Percentiles rank a stretch among this genome's conserved stretches.
Evolutionary conservation across 1,140 invertebrate genomes (phyloP).

Genomic region (Drosophila simulans): DNA sequence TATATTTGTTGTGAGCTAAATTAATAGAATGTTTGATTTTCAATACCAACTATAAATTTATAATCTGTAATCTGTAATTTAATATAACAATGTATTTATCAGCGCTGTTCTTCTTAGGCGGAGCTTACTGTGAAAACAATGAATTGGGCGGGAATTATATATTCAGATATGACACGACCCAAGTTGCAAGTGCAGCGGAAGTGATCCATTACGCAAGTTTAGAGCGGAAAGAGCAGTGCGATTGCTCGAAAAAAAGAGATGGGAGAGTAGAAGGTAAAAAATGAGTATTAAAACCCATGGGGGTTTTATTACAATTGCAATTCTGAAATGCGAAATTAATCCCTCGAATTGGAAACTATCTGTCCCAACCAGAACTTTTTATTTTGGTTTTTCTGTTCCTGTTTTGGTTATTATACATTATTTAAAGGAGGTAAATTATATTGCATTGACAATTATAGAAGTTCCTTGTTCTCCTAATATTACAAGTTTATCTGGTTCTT

Average conservation of each 20-base stretch:
- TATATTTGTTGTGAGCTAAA: neutral
- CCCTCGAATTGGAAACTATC: neutral
- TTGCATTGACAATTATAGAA: no score
- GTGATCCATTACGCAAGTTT: slow-evolving; percentile 69
- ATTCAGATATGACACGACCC: slow-evolving; percentile 57
- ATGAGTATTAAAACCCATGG: neutral
- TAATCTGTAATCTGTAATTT: no score
- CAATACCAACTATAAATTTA: no score
- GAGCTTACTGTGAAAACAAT: slow-evolving; percentile 16
- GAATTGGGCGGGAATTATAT: slow-evolving; percentile 45
- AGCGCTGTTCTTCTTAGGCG: no score
- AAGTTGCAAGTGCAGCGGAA: slow-evolving; percentile 60
- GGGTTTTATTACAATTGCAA: slow-evolving; percentile 1
- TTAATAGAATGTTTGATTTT: no score
- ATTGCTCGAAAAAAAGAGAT: neutral
- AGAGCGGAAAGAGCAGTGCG: slow-evolving; percentile 53
- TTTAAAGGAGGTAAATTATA: no score
- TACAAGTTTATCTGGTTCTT: no score
- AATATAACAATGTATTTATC: no score
- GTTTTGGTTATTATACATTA: no score
- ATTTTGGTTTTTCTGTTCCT: no score
- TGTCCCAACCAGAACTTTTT: neutral
- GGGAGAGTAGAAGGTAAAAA: slow-evolving; percentile 3
- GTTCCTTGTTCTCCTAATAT: no score
- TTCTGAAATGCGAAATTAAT: neutral